phyloP scores from a whole-genome alignment of 2,888 invertebrate species.

The Drosophila cognata region DNA sequence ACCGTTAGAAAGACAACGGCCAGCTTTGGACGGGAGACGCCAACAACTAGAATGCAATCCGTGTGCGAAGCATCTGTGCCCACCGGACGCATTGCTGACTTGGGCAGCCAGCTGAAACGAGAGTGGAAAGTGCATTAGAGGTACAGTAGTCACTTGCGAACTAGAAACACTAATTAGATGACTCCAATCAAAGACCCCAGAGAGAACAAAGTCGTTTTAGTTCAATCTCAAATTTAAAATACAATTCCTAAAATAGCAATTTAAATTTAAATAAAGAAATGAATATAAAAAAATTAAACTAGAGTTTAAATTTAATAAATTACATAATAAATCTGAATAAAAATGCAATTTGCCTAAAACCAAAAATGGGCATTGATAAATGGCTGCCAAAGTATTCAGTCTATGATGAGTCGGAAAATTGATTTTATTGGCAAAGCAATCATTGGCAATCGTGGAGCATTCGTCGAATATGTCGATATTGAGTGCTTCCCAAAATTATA shows the following conservation, averaged over 20 bases:
- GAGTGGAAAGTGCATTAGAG: not conserved
- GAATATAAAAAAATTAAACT: not conserved
- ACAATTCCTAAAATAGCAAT: not conserved
- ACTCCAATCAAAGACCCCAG: not conserved
- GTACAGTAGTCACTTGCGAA: not conserved
- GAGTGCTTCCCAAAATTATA: not conserved
- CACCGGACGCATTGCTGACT: slow-evolving; percentile 92
- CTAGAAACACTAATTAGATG: not conserved
- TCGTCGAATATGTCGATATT: not conserved
- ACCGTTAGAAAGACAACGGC: slow-evolving; percentile 91
- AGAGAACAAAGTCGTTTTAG: not conserved
- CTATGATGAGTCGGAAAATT: not conserved
- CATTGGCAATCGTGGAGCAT: too few species aligned
- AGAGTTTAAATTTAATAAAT: not conserved
- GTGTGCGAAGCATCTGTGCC: slow-evolving; percentile 91
- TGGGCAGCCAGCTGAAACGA: slow-evolving; percentile 90
- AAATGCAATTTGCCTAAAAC: not conserved
- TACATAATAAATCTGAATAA: not conserved
- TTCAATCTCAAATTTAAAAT: not conserved
- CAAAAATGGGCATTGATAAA: not conserved
- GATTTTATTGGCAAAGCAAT: not conserved
- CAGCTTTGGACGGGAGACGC: slow-evolving; percentile 93
- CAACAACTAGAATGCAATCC: slow-evolving; percentile 93
- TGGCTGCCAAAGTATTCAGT: not conserved
- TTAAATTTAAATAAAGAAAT: not conserved